Base-by-base conservation (phyloP, 2,888 invertebrate species). In the Tinea semifulvella region DNA sequence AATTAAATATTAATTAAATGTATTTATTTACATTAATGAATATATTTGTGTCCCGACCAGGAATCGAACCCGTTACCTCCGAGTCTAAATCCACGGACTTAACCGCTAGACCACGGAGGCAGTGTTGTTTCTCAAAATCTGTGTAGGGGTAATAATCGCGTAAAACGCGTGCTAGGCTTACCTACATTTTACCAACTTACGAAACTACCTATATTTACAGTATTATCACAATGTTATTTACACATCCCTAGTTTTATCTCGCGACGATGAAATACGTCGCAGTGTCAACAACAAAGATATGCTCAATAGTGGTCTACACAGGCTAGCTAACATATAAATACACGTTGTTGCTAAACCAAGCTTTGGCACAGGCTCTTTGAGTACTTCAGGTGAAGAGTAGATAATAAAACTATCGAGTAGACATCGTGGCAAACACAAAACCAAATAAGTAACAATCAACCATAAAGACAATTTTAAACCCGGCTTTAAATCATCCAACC, bases 381-480 rank as follows among this genome's bases (percentile, higher is more conserved):
- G 61, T 20, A 55, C 56, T 47, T 51, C 57, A 35, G 20, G 11
- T 11, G 63, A 60, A 20, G 61, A 59, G 45, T 74, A 72, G 46
- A 68, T 57, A 49, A 60, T 58, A 51, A 70, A 71, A 3, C 68
- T 63, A 35, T 58, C 59, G 10, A 65, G 50, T 31, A 69, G 49
- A 10, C 71, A 71, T 5, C 75, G 70, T 22, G 82, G 82, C 35
- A 61, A 57, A 57, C 74, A 68, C 39, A 77, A 51, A 26, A 68
- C 48, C 42, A 65, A 53, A 53, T 71, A 72, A 22, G 68, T 55
- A 14, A 62, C 45, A 48, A 76, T 68, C 51, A 81, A 58, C 55
- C 65, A 67, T 43, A 81, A 46, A 6, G 79, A 73, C 46, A 81
- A 55, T 50, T 71, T 77, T 43, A 82, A 56, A 10, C 72, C 65